phyloP scores from a whole-genome alignment of 2,888 invertebrate genomes.

The Ectemnius continuus region DNA sequence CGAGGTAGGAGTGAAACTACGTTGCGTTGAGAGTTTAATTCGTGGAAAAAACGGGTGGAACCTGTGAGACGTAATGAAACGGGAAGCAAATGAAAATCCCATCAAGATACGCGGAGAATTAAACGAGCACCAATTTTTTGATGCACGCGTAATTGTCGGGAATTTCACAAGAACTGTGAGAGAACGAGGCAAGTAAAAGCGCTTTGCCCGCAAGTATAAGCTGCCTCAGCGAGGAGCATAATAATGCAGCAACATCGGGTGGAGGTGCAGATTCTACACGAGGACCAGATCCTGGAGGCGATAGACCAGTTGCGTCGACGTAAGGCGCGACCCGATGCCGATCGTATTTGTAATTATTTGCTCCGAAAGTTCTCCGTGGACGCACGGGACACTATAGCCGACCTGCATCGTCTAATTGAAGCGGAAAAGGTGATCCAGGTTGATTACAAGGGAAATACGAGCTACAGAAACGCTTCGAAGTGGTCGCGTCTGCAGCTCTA shows the following conservation, averaged over 20 bases:
- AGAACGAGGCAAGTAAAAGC: background rate
- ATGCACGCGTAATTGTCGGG: no score
- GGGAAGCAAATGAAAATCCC: no score
- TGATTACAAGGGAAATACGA: constrained; percentile 91
- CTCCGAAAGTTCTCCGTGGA: constrained; percentile 86
- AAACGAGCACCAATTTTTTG: no score
- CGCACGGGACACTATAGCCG: constrained; percentile 84
- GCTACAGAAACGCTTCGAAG: constrained; percentile 90
- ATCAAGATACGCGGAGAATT: no score
- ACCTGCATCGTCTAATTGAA: constrained; percentile 87
- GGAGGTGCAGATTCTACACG: constrained; percentile 83
- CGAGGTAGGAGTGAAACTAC: no score
- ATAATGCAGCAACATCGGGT: constrained; percentile 69
- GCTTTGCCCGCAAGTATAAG: constrained; percentile 14
- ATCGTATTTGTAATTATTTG: constrained; percentile 90
- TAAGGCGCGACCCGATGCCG: constrained; percentile 91
- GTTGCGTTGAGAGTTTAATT: no score
- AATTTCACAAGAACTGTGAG: background rate
- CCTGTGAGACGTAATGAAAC: no score
- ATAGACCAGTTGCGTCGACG: constrained; percentile 90
- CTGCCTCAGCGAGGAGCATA: constrained; percentile 23
- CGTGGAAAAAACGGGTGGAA: no score
- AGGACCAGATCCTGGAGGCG: constrained; percentile 88
- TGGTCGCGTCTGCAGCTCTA: constrained; percentile 79
- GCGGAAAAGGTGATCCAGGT: constrained; percentile 89